A percentile compares a stretch with the other conserved stretches of the same genome.
Conservation (phyloP, 1,140 invertebrate genomes). For the Oppia nitens region DNA sequence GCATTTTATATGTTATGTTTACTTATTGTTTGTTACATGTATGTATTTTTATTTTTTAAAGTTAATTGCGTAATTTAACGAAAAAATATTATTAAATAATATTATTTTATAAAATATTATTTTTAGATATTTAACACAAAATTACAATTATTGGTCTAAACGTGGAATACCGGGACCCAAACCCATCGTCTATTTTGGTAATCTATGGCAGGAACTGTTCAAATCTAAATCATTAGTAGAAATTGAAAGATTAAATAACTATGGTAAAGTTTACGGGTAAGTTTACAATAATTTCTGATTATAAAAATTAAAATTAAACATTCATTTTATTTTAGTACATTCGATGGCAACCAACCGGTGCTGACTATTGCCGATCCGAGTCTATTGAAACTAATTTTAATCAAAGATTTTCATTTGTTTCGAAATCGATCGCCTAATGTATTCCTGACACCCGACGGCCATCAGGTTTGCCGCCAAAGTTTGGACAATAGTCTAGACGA, state of each 20-base stretch:
- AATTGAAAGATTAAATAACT: background rate
- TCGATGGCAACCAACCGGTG: constrained; percentile 16
- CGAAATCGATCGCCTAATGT: constrained; percentile 7
- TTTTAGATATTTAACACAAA: background rate
- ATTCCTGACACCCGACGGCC: background rate
- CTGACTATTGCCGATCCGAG: constrained; percentile 25
- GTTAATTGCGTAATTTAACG: too few species aligned
- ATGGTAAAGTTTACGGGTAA: constrained; percentile 10
- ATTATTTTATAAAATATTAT: background rate
- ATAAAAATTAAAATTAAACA: too few species aligned
- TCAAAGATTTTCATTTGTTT: constrained; percentile 26
- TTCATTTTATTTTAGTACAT: too few species aligned
- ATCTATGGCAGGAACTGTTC: background rate
- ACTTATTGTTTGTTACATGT: too few species aligned
- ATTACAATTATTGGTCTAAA: constrained; percentile 8
- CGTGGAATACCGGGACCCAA: background rate
- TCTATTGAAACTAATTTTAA: constrained; percentile 24
- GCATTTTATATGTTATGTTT: too few species aligned
- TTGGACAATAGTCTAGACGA: too few species aligned
- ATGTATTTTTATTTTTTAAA: too few species aligned
- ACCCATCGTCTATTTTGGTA: constrained; percentile 3
- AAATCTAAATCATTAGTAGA: background rate
- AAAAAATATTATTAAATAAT: background rate
- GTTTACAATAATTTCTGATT: too few species aligned
- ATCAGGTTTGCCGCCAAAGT: too few species aligned